Percentiles rank a stretch among this genome's conserved stretches.
Evolutionary conservation across 2,888 invertebrate genomes (phyloP).

Genomic region (Brassicogethes aeneus): DNA sequence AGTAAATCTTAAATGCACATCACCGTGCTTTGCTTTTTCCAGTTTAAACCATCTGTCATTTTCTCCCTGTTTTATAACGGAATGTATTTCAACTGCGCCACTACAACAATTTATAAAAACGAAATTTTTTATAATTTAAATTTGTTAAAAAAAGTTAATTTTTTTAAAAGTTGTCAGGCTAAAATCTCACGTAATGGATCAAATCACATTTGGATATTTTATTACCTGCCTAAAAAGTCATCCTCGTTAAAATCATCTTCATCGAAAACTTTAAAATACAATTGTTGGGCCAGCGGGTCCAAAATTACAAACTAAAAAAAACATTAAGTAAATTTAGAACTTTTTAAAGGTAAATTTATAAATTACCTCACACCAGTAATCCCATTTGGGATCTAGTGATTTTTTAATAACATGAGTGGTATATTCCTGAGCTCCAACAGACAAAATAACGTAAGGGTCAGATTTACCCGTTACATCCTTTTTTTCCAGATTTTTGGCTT

Average conservation of each 20-base stretch:
- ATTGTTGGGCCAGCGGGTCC: conserved; percentile 28
- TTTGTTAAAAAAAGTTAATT: too few species aligned
- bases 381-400: conserved; percentile 90
- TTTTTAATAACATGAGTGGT: conserved; percentile 87
- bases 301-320: conserved; percentile 29
- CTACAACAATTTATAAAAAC: conserved; percentile 44
- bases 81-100: conserved; percentile 47
- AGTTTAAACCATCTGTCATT: conserved; percentile 52
- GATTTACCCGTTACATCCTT: conserved; percentile 92
- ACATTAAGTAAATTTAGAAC: background rate
- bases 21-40: conserved; percentile 87
- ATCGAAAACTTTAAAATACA: conserved; percentile 29
- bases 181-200: too few species aligned
- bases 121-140: conserved; percentile 8
- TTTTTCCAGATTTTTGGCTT: conserved; percentile 88
- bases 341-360: too few species aligned
- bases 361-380: conserved; percentile 94
- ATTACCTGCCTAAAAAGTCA: conserved; percentile 30
- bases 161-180: too few species aligned
- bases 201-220: background rate
- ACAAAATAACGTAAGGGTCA: conserved; percentile 86
- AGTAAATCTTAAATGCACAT: conserved; percentile 75
- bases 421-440: conserved; percentile 86
- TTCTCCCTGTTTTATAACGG: conserved; percentile 24
- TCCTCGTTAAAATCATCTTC: conserved; percentile 29